Evolutionary conservation across 23 tunicate species (phyloP).

Genomic region (Trididemnum miniatum): DNA sequence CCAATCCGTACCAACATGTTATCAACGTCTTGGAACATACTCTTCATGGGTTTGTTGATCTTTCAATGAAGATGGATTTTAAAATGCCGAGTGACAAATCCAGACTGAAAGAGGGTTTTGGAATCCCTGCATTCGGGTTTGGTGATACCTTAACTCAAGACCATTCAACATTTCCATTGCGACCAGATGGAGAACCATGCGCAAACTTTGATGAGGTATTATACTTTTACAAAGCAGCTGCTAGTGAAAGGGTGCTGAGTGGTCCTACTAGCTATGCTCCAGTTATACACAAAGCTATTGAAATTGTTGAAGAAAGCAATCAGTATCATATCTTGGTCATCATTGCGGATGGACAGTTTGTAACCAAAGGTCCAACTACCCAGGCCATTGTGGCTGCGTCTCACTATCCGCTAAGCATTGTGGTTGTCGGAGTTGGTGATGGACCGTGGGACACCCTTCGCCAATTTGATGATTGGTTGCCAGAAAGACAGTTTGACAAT

Average conservation of each 20-base stretch:
- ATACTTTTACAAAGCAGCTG: conserved; percentile 40
- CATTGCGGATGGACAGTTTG: conserved; percentile 94
- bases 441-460: conserved; percentile 84
- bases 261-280: conserved; percentile 98
- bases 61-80: background rate
- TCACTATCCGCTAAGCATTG: conserved; percentile 78
- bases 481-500: conserved; percentile 85
- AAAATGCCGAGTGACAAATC: background rate
- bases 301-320: conserved; percentile 73
- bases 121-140: conserved; percentile 82
- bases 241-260: conserved; percentile 35
- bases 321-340: conserved; percentile 73
- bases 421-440: conserved; percentile 96
- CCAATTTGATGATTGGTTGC: conserved; percentile 95
- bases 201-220: conserved; percentile 57
- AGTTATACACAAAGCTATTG: conserved; percentile 77
- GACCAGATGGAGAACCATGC: conserved; percentile 60
- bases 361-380: conserved; percentile 74
- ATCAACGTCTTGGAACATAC: conserved; percentile 72
- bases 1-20: conserved; percentile 76
- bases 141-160: conserved; percentile 82
- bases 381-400: conserved; percentile 88
- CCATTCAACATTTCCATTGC: conserved; percentile 52
- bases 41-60: conserved; percentile 42
- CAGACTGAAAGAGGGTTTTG: background rate